phyloP scores from a whole-genome alignment of 2,888 invertebrate species.

The Charanyca ferruginea region DNA sequence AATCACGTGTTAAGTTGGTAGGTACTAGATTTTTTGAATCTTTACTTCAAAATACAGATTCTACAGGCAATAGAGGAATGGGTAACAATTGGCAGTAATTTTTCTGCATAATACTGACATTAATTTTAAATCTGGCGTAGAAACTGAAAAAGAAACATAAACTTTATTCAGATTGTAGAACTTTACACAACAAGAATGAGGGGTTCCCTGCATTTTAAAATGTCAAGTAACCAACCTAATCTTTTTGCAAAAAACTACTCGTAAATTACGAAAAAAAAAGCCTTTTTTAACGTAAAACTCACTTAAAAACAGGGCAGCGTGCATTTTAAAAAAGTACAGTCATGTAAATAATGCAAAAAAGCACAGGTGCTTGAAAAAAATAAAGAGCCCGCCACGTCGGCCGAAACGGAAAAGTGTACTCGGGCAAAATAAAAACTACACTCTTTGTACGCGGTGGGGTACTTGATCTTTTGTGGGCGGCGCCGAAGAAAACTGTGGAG shows the following conservation, averaged over 20 bases:
- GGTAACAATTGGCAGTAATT: too few species aligned
- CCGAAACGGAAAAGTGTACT: slow-evolving; percentile 83
- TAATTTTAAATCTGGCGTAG: too few species aligned
- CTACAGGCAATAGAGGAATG: too few species aligned
- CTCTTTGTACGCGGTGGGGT: slow-evolving; percentile 77
- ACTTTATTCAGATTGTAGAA: background rate
- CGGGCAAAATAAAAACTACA: slow-evolving; percentile 83
- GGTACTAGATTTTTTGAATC: background rate
- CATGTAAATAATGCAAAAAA: slow-evolving; percentile 68
- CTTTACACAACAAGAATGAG: background rate
- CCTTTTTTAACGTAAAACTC: slow-evolving; percentile 49
- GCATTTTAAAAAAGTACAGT: slow-evolving; percentile 60
- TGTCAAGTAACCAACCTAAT: slow-evolving; percentile 19
- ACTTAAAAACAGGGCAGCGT: slow-evolving; percentile 47
- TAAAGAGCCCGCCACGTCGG: slow-evolving; percentile 70
- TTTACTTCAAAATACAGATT: too few species aligned
- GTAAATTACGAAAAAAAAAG: slow-evolving; percentile 34
- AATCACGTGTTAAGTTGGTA: background rate
- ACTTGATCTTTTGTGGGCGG: slow-evolving; percentile 86
- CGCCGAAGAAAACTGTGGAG: slow-evolving; percentile 70
- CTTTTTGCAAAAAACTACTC: slow-evolving; percentile 41
- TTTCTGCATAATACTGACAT: background rate
- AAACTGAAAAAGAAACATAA: background rate
- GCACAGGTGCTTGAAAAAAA: slow-evolving; percentile 86
- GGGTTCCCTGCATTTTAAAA: slow-evolving; percentile 23